Evolutionary conservation across 64 coral and sea anemone species (phyloP).

Genomic region (Pocillopora damicornis): DNA sequence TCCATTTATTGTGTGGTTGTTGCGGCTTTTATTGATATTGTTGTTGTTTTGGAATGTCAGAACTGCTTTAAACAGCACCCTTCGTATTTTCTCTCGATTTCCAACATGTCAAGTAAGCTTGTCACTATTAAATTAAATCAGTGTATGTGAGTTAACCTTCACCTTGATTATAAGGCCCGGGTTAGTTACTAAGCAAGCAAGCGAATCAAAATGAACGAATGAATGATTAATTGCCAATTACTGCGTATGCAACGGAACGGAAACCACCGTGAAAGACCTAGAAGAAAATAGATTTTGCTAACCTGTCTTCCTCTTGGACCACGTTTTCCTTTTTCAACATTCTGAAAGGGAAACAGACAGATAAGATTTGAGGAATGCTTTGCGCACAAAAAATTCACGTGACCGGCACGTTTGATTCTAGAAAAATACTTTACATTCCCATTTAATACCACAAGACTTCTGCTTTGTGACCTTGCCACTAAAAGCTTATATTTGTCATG

Average conservation of each 20-base stretch:
- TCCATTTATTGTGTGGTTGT: too few relatives aligned
- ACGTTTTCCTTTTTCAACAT: constrained; percentile 10
- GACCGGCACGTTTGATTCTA: not conserved
- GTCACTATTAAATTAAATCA: not conserved
- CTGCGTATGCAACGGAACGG: not conserved
- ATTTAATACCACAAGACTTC: too few relatives aligned
- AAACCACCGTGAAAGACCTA: too few relatives aligned
- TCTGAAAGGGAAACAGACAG: not conserved
- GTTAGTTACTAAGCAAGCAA: not conserved
- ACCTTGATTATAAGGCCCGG: not conserved
- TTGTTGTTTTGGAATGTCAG: too few relatives aligned
- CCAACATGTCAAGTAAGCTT: not conserved
- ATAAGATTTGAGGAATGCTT: not conserved
- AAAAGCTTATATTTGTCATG: too few relatives aligned
- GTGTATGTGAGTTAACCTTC: not conserved
- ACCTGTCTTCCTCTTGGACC: constrained; percentile 47
- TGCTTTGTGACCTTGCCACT: too few relatives aligned
- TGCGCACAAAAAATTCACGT: not conserved
- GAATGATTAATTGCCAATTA: not conserved
- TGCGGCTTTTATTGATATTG: too few relatives aligned
- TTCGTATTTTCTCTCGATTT: too few relatives aligned
- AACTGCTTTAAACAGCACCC: too few relatives aligned
- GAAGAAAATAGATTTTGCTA: not conserved
- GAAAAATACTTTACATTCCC: too few relatives aligned
- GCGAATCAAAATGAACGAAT: not conserved